Conservation (phyloP, 92 coral and sea anemone genomes). For the Phenganax marumi region DNA sequence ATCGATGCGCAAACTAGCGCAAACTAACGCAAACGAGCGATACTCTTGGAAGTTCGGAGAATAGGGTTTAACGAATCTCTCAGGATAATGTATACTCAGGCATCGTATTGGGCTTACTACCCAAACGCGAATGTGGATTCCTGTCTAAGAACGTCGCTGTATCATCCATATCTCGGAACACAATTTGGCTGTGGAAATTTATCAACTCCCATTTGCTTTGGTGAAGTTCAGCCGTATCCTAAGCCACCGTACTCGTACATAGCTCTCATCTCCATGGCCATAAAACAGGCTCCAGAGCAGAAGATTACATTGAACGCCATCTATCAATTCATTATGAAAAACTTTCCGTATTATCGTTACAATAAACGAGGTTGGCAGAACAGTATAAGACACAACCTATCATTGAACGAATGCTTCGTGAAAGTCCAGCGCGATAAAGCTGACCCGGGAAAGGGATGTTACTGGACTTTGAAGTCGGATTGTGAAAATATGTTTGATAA, state of each 20-base stretch:
- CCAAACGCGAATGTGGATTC: constrained; percentile 12
- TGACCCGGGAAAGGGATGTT: constrained; percentile 98
- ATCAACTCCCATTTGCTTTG: constrained; percentile 23
- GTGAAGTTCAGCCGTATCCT: constrained; percentile 69
- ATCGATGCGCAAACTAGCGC: neutral
- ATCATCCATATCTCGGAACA: constrained; percentile 27
- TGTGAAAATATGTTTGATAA: constrained; percentile 98
- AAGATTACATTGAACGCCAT: constrained; percentile 91
- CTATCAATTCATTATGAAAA: constrained; percentile 92
- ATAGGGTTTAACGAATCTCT: constrained; percentile 16
- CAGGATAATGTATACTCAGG: constrained; percentile 13
- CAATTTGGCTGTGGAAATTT: neutral
- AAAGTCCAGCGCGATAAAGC: constrained; percentile 87
- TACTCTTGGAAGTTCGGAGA: constrained; percentile 9
- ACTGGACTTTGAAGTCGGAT: constrained; percentile 89
- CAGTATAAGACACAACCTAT: constrained; percentile 93
- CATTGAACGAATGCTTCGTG: constrained; percentile 91
- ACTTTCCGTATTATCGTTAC: constrained; percentile 91
- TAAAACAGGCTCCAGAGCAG: constrained; percentile 84
- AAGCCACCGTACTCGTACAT: constrained; percentile 98
- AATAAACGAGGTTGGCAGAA: constrained; percentile 99
- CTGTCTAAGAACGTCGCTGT: constrained; percentile 15
- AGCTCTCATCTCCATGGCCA: constrained; percentile 97
- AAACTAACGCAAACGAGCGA: constrained; percentile 13
- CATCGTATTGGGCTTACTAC: constrained; percentile 34